These are phyloP conservation scores for Tychaedon coryphoeus DNA, from an alignment of 2,113 vertebrate species.

Conservation along the genomic window DNA sequence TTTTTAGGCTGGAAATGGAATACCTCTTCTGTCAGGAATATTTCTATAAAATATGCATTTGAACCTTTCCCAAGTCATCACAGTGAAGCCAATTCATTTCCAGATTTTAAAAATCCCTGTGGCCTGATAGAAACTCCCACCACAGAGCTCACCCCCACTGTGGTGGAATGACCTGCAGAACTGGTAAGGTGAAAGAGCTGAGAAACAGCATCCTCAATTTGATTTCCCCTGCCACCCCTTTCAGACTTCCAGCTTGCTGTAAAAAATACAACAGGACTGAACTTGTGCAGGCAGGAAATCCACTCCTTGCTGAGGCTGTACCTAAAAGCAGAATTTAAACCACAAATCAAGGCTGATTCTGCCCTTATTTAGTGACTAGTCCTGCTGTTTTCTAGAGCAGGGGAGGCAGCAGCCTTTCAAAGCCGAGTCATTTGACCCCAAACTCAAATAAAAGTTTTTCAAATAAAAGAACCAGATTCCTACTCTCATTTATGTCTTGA, in stretches of 20 bases:
- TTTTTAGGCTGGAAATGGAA: background rate
- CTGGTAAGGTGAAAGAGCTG: background rate
- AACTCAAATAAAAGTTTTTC: background rate
- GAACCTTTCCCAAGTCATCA: background rate
- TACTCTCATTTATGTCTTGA: background rate
- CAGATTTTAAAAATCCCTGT: background rate
- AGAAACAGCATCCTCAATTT: background rate
- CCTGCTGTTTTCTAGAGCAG: background rate
- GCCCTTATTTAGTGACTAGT: background rate
- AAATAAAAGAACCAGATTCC: background rate
- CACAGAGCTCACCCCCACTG: background rate
- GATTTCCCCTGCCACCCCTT: background rate
- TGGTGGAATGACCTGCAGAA: background rate
- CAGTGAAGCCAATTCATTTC: background rate
- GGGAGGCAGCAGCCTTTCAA: background rate
- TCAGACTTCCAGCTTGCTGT: background rate
- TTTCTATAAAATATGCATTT: background rate
- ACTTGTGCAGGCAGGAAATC: background rate
- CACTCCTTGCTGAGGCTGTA: background rate
- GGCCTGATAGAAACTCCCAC: background rate
- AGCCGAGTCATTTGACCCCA: background rate
- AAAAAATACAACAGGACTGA: background rate
- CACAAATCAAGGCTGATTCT: background rate
- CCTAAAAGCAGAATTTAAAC: background rate
- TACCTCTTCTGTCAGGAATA: background rate